Evolutionary conservation across 2,113 vertebrate genomes (phyloP).

Genomic region (Emydocephalus ijimae): DNA sequence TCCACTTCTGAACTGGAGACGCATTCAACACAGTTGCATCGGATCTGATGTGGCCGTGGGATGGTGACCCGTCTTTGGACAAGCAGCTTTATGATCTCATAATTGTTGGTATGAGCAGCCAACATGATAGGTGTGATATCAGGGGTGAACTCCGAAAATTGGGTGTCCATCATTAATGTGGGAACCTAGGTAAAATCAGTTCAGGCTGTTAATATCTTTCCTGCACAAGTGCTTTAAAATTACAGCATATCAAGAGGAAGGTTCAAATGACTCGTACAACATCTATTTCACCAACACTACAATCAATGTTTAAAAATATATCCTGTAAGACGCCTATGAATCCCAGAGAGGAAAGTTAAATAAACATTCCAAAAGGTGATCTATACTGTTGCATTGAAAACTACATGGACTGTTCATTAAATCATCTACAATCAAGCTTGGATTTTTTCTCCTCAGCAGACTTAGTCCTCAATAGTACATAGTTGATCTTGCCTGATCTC

Average conservation of each 20-base stretch:
- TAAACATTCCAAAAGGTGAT: not conserved
- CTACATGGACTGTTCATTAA: not conserved
- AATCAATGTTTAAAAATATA: not conserved
- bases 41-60: slow-evolving; percentile 93
- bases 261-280: not conserved
- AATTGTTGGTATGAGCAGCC: slow-evolving; percentile 98
- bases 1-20: slow-evolving; percentile 96
- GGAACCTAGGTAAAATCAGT: slow-evolving; percentile 76
- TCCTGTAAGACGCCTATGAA: not conserved
- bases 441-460: not conserved
- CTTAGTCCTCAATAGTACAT: not conserved
- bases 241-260: not conserved
- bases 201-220: not conserved
- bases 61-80: slow-evolving; percentile 92
- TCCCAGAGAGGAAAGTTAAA: not conserved
- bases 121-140: slow-evolving; percentile 98
- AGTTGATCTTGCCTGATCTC: not conserved
- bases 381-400: not conserved
- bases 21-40: slow-evolving; percentile 96
- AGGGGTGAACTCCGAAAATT: slow-evolving; percentile 97
- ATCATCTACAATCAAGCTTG: not conserved
- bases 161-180: slow-evolving; percentile 91
- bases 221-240: not conserved
- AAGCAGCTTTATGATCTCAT: slow-evolving; percentile 96
- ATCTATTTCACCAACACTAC: not conserved